Base-by-base conservation (phyloP, 2,797 vertebrate species). In the Tachyglossus aculeatus region DNA sequence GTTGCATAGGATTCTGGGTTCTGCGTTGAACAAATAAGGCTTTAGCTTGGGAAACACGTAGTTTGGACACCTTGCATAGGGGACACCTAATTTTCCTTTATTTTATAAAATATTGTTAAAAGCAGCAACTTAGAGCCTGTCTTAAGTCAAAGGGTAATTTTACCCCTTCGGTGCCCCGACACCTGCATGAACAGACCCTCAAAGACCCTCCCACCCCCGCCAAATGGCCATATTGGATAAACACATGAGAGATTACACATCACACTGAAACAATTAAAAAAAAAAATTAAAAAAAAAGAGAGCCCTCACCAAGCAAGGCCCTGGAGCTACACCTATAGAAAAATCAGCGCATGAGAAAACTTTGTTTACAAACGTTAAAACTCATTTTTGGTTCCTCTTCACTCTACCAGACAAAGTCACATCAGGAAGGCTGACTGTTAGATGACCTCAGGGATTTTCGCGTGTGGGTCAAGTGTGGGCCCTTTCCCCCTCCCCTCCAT, bases 361-460 rank as follows among this genome's bases (percentile, higher is more conserved):
- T 81, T 74, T 74, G 62, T 84, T 85, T 87, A 84, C 80, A 74
- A 89, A 89, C 58, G 84, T 71, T 85, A 82, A 88, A 88, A 83
- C 62, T 71, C 40, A 67, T 68, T 88, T 87, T 87, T 70, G 81
- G 70, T 82, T 75, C 38, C 74, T 68, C 63, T 80, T 76, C 64
- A 77, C 86, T 77, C 67, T 69, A 57, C 34, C 83, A 75, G 65
- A 85, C 77, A 43, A 86, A 79, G 82, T 72, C 41, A 84, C 68
- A 59, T 71, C 82, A 68, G 54, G 76, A 74, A 75, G 57, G 78
- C 65, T 66, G 60, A 61, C 29, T 70, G 75, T 41, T 71, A 65
- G 78, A 73, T 73, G 65, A 68, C 19, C 15, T 13, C 55, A 67
- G 34, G 56, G 65, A 68, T 62, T 67, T 70, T 71, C 56, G 45